phyloP scores from a whole-genome alignment of 2,888 invertebrate species.

The Hirtodrosophila histrioides region DNA sequence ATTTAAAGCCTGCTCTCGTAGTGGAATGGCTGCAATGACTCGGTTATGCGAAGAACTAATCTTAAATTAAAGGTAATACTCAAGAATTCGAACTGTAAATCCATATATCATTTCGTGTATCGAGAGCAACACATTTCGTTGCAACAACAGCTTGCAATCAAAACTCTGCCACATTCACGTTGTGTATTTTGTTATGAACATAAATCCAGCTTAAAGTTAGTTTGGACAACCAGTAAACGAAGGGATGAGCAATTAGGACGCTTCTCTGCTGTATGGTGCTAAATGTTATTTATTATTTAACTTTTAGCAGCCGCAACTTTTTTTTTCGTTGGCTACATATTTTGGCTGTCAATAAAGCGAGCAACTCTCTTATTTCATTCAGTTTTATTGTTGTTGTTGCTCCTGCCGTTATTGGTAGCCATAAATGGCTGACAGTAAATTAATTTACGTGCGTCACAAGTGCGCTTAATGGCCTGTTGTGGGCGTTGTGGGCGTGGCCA shows the following conservation, averaged over 20 bases:
- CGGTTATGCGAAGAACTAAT: no score
- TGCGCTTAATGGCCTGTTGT: conserved; percentile 65
- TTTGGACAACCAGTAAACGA: neutral
- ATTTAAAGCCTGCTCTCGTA: no score
- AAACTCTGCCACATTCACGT: neutral
- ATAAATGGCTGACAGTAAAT: conserved; percentile 73
- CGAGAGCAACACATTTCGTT: no score
- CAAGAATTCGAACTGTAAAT: no score
- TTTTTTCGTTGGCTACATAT: conserved; percentile 37
- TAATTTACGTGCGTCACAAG: conserved; percentile 75
- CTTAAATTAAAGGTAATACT: no score
- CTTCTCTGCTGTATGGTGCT: conserved; percentile 36
- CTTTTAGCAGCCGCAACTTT: conserved; percentile 65
- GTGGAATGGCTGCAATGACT: no score
- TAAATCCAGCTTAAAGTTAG: conserved; percentile 36
- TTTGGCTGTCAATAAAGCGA: conserved; percentile 65
- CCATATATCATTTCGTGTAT: neutral
- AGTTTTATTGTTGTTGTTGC: conserved; percentile 22
- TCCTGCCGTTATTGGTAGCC: conserved; percentile 25
- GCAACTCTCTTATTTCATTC: conserved; percentile 35
- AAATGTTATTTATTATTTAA: conserved; percentile 77
- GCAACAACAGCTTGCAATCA: no score
- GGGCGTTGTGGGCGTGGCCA: conserved; percentile 38
- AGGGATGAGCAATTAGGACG: conserved; percentile 39
- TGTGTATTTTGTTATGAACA: conserved; percentile 15